These are phyloP conservation scores for Carterocephalus palaemon DNA, from an alignment of 2,888 invertebrate species.

Conservation along the genomic window DNA sequence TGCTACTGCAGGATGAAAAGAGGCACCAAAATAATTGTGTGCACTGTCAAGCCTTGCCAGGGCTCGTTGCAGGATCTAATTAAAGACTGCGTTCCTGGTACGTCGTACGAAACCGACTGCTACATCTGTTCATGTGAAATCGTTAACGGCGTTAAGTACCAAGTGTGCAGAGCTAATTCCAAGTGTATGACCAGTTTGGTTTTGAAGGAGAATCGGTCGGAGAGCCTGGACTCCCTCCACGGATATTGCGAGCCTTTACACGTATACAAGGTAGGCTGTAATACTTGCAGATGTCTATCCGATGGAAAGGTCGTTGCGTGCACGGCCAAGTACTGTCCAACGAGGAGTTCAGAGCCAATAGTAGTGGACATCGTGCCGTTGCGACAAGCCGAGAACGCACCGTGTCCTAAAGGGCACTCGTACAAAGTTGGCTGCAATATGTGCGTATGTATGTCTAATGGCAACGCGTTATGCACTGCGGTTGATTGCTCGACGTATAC, in stretches of 20 bases:
- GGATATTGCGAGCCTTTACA: conserved; percentile 61
- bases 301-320: conserved; percentile 53
- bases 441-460: conserved; percentile 58
- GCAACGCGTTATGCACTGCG: conserved; percentile 60
- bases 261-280: conserved; percentile 50
- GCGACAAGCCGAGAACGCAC: conserved; percentile 34
- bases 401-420: conserved; percentile 49
- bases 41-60: conserved; percentile 54
- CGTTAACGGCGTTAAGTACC: conserved; percentile 35
- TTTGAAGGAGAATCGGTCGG: conserved; percentile 2
- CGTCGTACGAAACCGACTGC: conserved; percentile 48
- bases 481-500: conserved; percentile 38
- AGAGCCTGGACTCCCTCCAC: conserved; percentile 36
- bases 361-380: conserved; percentile 52
- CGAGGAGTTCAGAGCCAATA: conserved; percentile 30
- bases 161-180: conserved; percentile 43
- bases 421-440: conserved; percentile 59
- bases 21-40: conserved; percentile 54
- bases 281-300: conserved; percentile 50
- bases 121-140: conserved; percentile 48
- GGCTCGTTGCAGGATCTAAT: conserved; percentile 13
- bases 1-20: conserved; percentile 48
- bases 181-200: conserved; percentile 30
- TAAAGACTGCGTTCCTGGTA: conserved; percentile 44
- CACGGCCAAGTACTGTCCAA: conserved; percentile 40